These are phyloP conservation scores for Cheilosia impressa DNA, from an alignment of 2,888 invertebrate species.

Conservation along the genomic window DNA sequence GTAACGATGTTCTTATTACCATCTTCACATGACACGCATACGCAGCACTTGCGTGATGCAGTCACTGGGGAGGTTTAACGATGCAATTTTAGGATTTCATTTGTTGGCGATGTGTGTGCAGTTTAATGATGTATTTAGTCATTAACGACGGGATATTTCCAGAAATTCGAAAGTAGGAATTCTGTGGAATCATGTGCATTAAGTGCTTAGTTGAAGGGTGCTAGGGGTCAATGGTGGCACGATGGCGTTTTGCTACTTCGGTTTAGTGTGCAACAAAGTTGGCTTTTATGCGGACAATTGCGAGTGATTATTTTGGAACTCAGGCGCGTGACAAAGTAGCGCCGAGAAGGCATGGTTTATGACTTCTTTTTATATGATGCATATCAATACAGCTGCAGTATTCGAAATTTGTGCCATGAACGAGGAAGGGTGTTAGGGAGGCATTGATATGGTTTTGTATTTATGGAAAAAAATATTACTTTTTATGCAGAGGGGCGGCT, in stretches of 20 bases:
- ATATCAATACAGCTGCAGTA: too few relatives aligned
- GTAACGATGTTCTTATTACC: slow-evolving; percentile 55
- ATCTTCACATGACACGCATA: slow-evolving; percentile 18
- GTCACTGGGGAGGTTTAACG: slow-evolving; percentile 58
- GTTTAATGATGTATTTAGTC: slow-evolving; percentile 68
- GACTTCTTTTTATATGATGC: too few relatives aligned
- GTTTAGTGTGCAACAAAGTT: slow-evolving; percentile 53
- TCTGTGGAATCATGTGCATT: slow-evolving; percentile 37
- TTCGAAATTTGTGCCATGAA: too few relatives aligned
- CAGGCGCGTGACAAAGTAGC: too few relatives aligned
- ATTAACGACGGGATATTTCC: slow-evolving; percentile 64
- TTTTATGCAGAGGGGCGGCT: too few relatives aligned
- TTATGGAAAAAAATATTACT: too few relatives aligned
- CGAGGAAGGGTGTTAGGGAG: too few relatives aligned
- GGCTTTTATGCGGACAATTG: slow-evolving; percentile 10
- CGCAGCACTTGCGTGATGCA: slow-evolving; percentile 50
- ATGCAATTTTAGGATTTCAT: slow-evolving; percentile 70
- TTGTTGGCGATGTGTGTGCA: slow-evolving; percentile 55
- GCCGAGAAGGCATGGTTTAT: too few relatives aligned
- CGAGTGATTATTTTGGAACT: too few relatives aligned
- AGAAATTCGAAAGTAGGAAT: slow-evolving; percentile 29
- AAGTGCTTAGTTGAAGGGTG: slow-evolving; percentile 11
- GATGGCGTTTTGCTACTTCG: slow-evolving; percentile 39
- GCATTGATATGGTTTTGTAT: too few relatives aligned
- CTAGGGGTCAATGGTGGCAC: slow-evolving; percentile 7